Evolutionary conservation across 2,888 invertebrate species (phyloP).

Genomic region (Lasioglossum pauxillum): DNA sequence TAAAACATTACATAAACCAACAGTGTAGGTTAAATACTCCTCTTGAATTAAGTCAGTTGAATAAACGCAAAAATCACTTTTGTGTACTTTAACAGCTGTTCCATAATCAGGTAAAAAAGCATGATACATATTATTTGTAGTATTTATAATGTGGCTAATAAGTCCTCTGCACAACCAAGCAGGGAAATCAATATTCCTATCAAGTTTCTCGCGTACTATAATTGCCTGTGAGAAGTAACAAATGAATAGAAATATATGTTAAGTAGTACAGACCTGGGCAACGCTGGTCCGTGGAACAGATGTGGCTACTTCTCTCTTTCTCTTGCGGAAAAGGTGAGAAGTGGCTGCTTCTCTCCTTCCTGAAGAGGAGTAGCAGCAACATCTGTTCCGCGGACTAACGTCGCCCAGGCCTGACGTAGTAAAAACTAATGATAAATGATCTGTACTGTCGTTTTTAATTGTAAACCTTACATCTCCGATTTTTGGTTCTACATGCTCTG

Average conservation of each 20-base stretch:
- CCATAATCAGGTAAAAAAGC: slow-evolving; percentile 73
- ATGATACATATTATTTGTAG: slow-evolving; percentile 37
- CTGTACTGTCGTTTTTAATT: not conserved
- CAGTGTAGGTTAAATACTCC: slow-evolving; percentile 63
- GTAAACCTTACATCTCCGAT: slow-evolving; percentile 67
- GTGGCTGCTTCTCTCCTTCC: too few species aligned
- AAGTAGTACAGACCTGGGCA: not conserved
- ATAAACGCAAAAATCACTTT: slow-evolving; percentile 59
- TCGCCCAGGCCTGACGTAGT: too few species aligned
- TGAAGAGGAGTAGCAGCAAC: too few species aligned
- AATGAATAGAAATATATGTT: not conserved
- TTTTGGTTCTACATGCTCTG: slow-evolving; percentile 26
- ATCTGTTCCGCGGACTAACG: too few species aligned
- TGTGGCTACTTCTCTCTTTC: too few species aligned
- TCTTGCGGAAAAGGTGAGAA: too few species aligned
- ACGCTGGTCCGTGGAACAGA: too few species aligned
- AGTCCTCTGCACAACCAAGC: slow-evolving; percentile 70
- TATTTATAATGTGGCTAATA: slow-evolving; percentile 45
- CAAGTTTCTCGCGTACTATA: slow-evolving; percentile 53
- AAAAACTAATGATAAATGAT: not conserved
- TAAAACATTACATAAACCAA: slow-evolving; percentile 70
- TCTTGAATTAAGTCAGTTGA: slow-evolving; percentile 43
- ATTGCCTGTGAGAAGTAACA: slow-evolving; percentile 56
- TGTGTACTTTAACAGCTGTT: slow-evolving; percentile 52
- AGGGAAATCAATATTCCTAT: slow-evolving; percentile 56